Base-by-base conservation (phyloP, 53 echinoderm and acorn worm genomes). In the Zoroaster sp. region DNA sequence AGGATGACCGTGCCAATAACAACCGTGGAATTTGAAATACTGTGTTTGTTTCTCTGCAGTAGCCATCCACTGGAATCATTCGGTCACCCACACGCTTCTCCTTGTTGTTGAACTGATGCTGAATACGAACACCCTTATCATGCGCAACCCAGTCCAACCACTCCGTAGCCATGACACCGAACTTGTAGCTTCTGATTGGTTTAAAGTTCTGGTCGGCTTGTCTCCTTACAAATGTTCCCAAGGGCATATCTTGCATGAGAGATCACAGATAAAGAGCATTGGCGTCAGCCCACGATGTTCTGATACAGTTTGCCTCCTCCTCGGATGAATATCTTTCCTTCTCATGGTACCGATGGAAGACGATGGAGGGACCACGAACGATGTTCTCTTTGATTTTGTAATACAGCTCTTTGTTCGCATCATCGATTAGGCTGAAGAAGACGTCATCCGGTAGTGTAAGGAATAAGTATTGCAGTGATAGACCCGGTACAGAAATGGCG, bases 191-290 rank as follows among this genome's bases (percentile, higher is more conserved):
- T 32, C 42, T 46, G 1, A 52, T 52, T 2, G 72, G 45, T 30
- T 51, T 87, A 63, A 59, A 74, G 36, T 20, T 18, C 0, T 73
- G 33, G 2, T 73, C 63, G 5, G 47, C 40, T 12, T 17, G 0
- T 20, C 87, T 44, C 17, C 87, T 37, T 11, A 85, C 34, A 37
- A 44, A 85, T 13, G 71, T 85, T 46, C 74, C 87, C 17, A 73
- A 54, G 0, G 87, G 87, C 73, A 86, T 73, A 5, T 52, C 39
- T 39, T 51, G 53, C 87, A 86, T 86, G 44, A 86, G 20, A 44
- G 75, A 75, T 76, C 87, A 72, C 15, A 73, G 35, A 44, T 73
- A 51, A 5, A 75, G 44, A 25, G 88, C 88, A 67, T 88, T 88
- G 45, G 88, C 72, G 25, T 86, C 86, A 83, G 31, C 70, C 45